phyloP scores from a whole-genome alignment of 2,888 invertebrate genomes.

The Caenorhabditis macrosperma region DNA sequence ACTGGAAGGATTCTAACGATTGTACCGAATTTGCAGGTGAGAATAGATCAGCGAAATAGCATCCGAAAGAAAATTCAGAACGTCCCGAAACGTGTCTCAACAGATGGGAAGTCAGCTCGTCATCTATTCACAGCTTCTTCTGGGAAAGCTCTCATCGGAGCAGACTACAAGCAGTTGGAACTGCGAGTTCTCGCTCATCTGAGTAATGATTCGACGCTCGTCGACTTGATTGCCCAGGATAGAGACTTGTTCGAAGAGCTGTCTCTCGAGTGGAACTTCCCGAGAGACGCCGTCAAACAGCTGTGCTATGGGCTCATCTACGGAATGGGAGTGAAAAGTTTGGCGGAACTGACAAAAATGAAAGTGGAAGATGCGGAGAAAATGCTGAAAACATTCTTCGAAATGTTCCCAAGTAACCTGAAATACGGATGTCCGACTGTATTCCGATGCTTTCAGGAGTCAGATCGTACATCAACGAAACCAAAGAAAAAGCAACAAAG shows the following conservation, averaged over 20 bases:
- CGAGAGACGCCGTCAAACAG: slow-evolving; percentile 83
- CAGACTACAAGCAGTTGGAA: slow-evolving; percentile 97
- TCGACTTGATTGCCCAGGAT: slow-evolving; percentile 44
- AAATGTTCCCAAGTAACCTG: slow-evolving; percentile 86
- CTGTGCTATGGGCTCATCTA: slow-evolving; percentile 86
- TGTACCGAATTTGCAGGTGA: slow-evolving; percentile 90
- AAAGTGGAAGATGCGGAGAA: slow-evolving; percentile 87
- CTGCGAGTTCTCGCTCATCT: slow-evolving; percentile 93
- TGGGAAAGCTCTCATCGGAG: slow-evolving; percentile 86
- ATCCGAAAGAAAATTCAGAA: slow-evolving; percentile 81
- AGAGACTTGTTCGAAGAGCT: slow-evolving; percentile 63
- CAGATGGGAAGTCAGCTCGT: slow-evolving; percentile 46
- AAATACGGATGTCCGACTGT: neutral
- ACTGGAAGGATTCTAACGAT: slow-evolving; percentile 89
- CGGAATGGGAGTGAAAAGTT: slow-evolving; percentile 89
- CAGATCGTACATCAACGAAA: slow-evolving; percentile 84
- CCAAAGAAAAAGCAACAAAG: slow-evolving; percentile 83
- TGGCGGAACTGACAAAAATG: slow-evolving; percentile 88
- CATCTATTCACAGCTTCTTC: slow-evolving; percentile 42
- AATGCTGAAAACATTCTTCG: slow-evolving; percentile 85
- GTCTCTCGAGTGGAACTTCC: slow-evolving; percentile 76
- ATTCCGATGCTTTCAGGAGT: slow-evolving; percentile 82
- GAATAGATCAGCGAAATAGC: neutral
- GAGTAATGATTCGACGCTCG: slow-evolving; percentile 85
- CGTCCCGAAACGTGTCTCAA: slow-evolving; percentile 86